Base-by-base conservation (phyloP, 2,888 invertebrate genomes). In the Clunio marinus region DNA sequence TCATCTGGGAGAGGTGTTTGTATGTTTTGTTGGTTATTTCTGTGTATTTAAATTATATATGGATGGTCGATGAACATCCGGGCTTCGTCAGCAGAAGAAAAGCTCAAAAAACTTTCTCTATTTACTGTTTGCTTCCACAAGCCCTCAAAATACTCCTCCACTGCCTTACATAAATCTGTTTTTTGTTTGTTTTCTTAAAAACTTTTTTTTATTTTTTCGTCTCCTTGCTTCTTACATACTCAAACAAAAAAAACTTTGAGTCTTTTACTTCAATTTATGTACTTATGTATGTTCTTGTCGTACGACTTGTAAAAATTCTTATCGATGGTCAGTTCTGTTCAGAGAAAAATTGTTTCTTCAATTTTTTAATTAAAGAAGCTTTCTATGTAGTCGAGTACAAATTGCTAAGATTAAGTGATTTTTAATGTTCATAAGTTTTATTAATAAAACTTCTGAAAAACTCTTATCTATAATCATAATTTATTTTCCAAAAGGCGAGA, bases 361-460 rank as follows among this genome's bases (percentile, higher is more conserved):
- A 13, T 13, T 32, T 32, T 32, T 32, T 13, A 5, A 32, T 32
- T 13, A 32, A 13, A 13, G 35, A 13, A 32, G 35, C 35, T 32
- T 13, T 32, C 13, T n/a, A n/a, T n/a, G n/a, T 32, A 32, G 35
- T 32, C 35, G 35, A 32, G 35, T 32, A 32, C 35, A 32, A 46
- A 46, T 46, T 46, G 46, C 46, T 46, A 46, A 46, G n/a, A 46
- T 46, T 46, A 46, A 46, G 46, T 46, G 10, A n/a, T 46, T 46
- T 46, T 15, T 46, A 46, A 46, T 46, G 10, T 46, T 46, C 17
- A 46, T 15, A 46, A n/a, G 10, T 46, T 46, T 46, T 46, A 13
- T 4, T 46, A n/a, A 46, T 4, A 46, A 46, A 4, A 46, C n/a
- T 46, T 15, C 5, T 46, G 7, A 32, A 32, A 32, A 32, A 32